Base-by-base conservation (phyloP, 1,140 invertebrate genomes). In the Adelges cooleyi region DNA sequence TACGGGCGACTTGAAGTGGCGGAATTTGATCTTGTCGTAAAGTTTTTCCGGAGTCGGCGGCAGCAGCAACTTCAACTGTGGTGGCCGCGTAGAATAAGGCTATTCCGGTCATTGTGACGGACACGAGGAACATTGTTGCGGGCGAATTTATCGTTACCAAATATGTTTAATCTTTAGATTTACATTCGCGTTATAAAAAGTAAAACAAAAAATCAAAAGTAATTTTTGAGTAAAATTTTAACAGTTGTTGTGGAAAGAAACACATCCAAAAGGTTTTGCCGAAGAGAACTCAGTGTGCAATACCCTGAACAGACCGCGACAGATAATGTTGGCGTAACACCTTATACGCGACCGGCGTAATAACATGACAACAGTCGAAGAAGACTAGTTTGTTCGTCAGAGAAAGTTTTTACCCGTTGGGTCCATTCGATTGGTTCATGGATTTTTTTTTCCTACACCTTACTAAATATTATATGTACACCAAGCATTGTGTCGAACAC, bases 301-400 rank as follows among this genome's bases (percentile, higher is more conserved):
- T 48, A 13, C 18, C 13, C 40, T 9, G 9, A 6, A 5, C 4
- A 13, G 23, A 62, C 25, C 25, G n/a, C 18, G 40, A 46, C 42
- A n/a, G 17, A 10, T 20, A 46, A 20, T 33, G 42, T 46, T 33
- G 42, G 22, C 13, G 56, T 62, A 48, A 62, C 33, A 48, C 40
- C 44, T 22, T 11, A 33, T 33, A 33, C 29, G 40, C 18, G 23
- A 1, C 53, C 53, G 38, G 53, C 38, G 36, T 59, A 59, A 44
- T 59, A n/a, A n/a, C n/a, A 48, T 48, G 27, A 33, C 38, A 33
- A 62, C 38, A 17, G 56, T 42, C 56, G 56, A 62, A 62, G 56
- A 62, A 46, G 56, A 62, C 56, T 62, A 62, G 56, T 62, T 48
- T 62, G 42, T 40, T 62, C 56, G 40, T 20, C 42, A 48, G 56